Percentiles rank a stretch among this genome's conserved stretches.
Evolutionary conservation across 2,888 invertebrate species (phyloP).

Genomic region (Drosophila kambysellisi): DNA sequence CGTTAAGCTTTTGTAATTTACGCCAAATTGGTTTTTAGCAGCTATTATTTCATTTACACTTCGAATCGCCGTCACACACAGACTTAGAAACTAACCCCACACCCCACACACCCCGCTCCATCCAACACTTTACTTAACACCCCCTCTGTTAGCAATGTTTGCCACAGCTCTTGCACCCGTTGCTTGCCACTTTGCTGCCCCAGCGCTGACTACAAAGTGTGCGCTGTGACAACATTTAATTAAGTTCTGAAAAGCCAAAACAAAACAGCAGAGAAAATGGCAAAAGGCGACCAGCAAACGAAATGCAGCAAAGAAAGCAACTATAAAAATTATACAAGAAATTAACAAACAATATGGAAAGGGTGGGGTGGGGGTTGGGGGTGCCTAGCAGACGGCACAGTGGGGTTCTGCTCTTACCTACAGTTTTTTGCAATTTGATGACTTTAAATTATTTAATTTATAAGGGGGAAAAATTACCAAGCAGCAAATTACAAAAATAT

Average conservation of each 20-base stretch:
- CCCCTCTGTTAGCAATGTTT: neutral
- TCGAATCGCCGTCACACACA: slow-evolving; percentile 71
- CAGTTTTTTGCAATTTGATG: neutral
- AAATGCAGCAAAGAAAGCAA: slow-evolving; percentile 53
- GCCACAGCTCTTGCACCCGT: neutral
- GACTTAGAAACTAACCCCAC: slow-evolving; percentile 12
- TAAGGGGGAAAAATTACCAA: neutral
- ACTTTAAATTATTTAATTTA: neutral
- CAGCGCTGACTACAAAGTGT: slow-evolving; percentile 68
- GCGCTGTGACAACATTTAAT: slow-evolving; percentile 79
- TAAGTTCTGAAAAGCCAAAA: slow-evolving; percentile 72
- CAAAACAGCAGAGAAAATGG: slow-evolving; percentile 34
- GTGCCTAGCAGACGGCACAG: neutral
- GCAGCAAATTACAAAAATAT: too few species aligned
- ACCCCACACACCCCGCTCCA: neutral
- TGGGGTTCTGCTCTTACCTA: slow-evolving; percentile 9
- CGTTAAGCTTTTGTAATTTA: slow-evolving; percentile 72
- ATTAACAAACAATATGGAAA: slow-evolving; percentile 62
- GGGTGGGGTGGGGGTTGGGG: neutral
- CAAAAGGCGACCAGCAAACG: slow-evolving; percentile 25
- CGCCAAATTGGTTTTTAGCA: slow-evolving; percentile 77
- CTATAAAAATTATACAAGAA: slow-evolving; percentile 74
- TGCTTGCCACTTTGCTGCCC: slow-evolving; percentile 37
- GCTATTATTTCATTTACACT: slow-evolving; percentile 79
- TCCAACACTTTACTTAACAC: neutral